Evolutionary conservation across 1,140 invertebrate species (phyloP).

Genomic region (Amphibalanus amphitrite): DNA sequence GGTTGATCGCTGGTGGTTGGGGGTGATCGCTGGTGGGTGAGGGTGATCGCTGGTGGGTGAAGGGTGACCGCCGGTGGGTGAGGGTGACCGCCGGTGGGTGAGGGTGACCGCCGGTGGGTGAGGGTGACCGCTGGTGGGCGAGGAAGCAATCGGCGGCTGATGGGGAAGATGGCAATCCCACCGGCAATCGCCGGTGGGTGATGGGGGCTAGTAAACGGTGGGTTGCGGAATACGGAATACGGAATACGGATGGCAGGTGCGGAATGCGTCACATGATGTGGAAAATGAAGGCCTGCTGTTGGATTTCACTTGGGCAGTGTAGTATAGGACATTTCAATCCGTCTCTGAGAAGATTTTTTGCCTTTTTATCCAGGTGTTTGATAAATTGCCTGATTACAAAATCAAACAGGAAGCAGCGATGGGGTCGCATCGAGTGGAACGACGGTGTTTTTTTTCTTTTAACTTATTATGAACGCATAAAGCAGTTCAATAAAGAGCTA

Average conservation of each 20-base stretch:
- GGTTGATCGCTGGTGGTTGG: neutral
- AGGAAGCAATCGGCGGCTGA: too few species aligned
- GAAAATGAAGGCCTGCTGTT: too few species aligned
- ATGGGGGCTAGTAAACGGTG: neutral
- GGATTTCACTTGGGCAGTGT: too few species aligned
- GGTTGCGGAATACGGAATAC: neutral
- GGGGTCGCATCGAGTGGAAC: neutral
- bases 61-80: too few species aligned
- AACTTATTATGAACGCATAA: too few species aligned
- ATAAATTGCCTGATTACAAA: neutral
- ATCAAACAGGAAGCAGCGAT: neutral
- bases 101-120: too few species aligned
- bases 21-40: neutral
- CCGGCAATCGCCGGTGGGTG: neutral
- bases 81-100: too few species aligned
- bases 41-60: too few species aligned
- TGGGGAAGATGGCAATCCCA: neutral
- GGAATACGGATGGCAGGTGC: neutral
- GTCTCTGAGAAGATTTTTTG: neutral
- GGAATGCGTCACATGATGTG: too few species aligned
- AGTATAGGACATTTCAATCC: too few species aligned
- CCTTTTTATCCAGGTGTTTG: neutral
- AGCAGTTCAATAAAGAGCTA: too few species aligned
- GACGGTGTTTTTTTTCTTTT: neutral
- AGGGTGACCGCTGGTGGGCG: too few species aligned